phyloP scores from a whole-genome alignment of 2,888 invertebrate species.

The Drosophila infuscata region DNA sequence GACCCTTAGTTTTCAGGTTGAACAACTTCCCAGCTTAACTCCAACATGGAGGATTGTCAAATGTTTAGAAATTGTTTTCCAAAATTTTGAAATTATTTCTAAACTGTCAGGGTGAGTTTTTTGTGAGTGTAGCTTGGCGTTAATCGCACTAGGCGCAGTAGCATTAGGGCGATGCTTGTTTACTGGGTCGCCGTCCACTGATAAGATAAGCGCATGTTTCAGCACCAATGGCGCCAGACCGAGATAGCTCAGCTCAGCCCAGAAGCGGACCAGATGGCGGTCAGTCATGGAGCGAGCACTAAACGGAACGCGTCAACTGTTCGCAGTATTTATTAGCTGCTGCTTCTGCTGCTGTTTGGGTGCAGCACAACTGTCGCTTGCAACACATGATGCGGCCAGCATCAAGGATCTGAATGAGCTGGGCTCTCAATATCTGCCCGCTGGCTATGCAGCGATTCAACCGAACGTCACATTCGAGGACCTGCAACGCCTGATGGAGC shows the following conservation, averaged over 20 bases:
- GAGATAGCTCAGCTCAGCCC: slow-evolving; percentile 1
- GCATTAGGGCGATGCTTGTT: not conserved
- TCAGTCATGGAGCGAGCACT: slow-evolving; percentile 57
- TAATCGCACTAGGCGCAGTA: slow-evolving; percentile 27
- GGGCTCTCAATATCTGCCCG: slow-evolving; percentile 65
- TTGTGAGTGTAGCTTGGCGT: not conserved
- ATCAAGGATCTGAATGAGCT: slow-evolving; percentile 58
- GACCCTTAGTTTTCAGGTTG: too few species aligned
- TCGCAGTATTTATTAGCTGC: slow-evolving; percentile 9
- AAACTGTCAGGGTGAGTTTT: not conserved
- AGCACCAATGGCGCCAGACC: slow-evolving; percentile 1
- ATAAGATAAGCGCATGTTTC: slow-evolving; percentile 42
- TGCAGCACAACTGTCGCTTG: slow-evolving; percentile 27
- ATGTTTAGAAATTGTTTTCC: not conserved
- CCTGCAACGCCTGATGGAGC: slow-evolving; percentile 86
- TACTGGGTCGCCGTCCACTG: slow-evolving; percentile 8
- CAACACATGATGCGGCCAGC: slow-evolving; percentile 19
- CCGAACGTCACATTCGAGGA: slow-evolving; percentile 83
- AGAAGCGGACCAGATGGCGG: not conserved
- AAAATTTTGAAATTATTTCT: not conserved
- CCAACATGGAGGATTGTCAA: not conserved
- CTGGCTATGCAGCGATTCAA: slow-evolving; percentile 36
- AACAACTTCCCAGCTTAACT: not conserved
- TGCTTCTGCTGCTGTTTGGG: slow-evolving; percentile 23
- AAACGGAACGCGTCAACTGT: slow-evolving; percentile 34